Evolutionary conservation across 2,888 invertebrate species (phyloP).

Genomic region (Baronia brevicornis): DNA sequence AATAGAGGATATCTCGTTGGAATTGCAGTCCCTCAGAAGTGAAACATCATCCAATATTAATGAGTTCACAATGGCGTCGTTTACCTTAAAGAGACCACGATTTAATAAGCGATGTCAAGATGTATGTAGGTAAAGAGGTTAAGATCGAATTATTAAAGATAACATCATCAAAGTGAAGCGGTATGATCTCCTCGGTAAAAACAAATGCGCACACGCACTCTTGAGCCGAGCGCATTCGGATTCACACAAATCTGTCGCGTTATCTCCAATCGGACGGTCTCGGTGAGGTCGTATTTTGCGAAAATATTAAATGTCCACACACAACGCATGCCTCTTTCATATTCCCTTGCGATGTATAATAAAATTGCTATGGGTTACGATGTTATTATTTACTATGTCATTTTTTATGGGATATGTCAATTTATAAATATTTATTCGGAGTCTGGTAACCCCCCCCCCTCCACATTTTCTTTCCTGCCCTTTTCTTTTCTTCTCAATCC

Average conservation of each 20-base stretch:
- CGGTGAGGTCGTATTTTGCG: slow-evolving; percentile 27
- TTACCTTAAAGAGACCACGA: too few relatives aligned
- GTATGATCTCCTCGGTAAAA: slow-evolving; percentile 6
- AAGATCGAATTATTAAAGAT: slow-evolving; percentile 6
- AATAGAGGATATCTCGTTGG: too few relatives aligned
- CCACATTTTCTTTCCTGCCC: too few relatives aligned
- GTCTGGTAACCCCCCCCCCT: too few relatives aligned
- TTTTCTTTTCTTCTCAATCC: too few relatives aligned
- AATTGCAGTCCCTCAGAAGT: too few relatives aligned
- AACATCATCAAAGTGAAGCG: slow-evolving; percentile 1
- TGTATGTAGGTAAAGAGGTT: too few relatives aligned
- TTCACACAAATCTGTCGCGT: slow-evolving; percentile 33
- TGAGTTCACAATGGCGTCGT: too few relatives aligned
- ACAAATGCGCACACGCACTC: background rate
- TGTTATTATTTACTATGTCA: slow-evolving; percentile 4
- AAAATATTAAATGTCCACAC: slow-evolving; percentile 36
- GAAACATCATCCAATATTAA: too few relatives aligned
- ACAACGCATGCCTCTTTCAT: slow-evolving; percentile 27
- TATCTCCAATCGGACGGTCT: slow-evolving; percentile 31
- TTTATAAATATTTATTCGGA: too few relatives aligned
- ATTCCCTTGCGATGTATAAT: slow-evolving; percentile 24
- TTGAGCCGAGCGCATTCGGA: slow-evolving; percentile 18
- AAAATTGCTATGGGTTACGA: slow-evolving; percentile 21
- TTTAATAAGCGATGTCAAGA: too few relatives aligned
- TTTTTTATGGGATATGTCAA: too few relatives aligned